Percentiles rank a stretch among this genome's conserved stretches.
phyloP scores from a whole-genome alignment of 1,140 invertebrate genomes.

The Homalodisca vitripennis region DNA sequence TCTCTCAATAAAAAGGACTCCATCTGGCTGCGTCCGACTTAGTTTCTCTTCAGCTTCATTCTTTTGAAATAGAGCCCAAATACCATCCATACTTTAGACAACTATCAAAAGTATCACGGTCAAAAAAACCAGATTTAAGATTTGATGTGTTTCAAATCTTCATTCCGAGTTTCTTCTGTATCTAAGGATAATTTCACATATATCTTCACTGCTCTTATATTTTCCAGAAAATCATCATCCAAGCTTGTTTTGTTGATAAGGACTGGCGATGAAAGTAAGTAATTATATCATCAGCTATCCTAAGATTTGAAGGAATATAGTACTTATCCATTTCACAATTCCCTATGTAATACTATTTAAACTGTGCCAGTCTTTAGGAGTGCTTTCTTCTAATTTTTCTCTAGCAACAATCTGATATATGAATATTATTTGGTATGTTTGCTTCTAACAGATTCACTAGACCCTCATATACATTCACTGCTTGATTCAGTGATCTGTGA shows the following conservation, averaged over 20 bases:
- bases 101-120: conserved; percentile 55
- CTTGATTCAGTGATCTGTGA: neutral
- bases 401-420: no score
- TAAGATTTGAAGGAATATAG: neutral
- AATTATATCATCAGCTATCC: neutral
- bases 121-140: conserved; percentile 16
- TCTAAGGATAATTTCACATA: neutral
- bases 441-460: no score
- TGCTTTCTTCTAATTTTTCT: no score
- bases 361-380: no score
- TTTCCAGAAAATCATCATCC: neutral
- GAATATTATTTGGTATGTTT: no score
- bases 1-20: conserved; percentile 72
- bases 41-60: conserved; percentile 63
- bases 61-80: conserved; percentile 62
- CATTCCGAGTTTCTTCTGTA: neutral
- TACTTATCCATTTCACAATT: neutral
- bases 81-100: conserved; percentile 66
- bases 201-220: neutral
- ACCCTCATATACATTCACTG: no score
- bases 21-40: conserved; percentile 68
- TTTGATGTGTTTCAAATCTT: conserved; percentile 47
- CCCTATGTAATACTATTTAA: no score
- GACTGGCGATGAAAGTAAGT: neutral
- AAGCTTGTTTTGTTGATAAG: neutral